These are phyloP conservation scores for Blastomussa wellsi DNA, from an alignment of 92 coral and sea anemone genomes.

Conservation along the genomic window DNA sequence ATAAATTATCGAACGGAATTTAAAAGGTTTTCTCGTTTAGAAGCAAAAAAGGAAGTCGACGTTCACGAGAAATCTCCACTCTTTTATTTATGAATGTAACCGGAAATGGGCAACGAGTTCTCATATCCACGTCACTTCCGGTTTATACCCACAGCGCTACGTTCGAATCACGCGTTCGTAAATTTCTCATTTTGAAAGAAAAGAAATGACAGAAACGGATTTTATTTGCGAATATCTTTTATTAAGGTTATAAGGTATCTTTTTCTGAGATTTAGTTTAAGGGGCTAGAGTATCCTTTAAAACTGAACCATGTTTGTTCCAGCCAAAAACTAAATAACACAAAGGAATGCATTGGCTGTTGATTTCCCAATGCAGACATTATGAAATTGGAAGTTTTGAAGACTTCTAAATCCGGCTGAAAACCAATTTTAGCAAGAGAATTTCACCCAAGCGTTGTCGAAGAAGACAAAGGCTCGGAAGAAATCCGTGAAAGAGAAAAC, in stretches of 20 bases:
- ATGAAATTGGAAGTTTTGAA: too few species aligned
- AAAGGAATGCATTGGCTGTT: too few species aligned
- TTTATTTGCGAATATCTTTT: not conserved
- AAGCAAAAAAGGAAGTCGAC: not conserved
- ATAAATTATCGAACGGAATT: too few species aligned
- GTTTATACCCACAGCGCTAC: not conserved
- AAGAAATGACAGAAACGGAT: not conserved
- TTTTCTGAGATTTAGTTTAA: not conserved
- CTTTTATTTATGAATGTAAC: not conserved
- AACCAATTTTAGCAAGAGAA: too few species aligned
- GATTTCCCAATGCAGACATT: too few species aligned
- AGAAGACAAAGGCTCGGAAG: too few species aligned
- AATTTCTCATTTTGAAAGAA: not conserved
- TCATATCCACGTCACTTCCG: slow-evolving; percentile 2
- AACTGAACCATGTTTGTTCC: too few species aligned
- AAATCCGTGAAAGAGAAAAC: too few species aligned
- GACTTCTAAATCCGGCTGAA: too few species aligned
- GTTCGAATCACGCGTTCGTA: not conserved
- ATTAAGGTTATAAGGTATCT: not conserved
- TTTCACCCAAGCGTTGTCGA: too few species aligned
- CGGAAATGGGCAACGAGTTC: not conserved
- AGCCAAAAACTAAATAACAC: too few species aligned
- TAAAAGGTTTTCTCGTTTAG: not conserved
- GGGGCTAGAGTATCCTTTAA: slow-evolving; percentile 3
- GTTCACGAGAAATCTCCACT: not conserved